A percentile compares a stretch with the other conserved stretches of the same genome.
Conservation (phyloP, 2,888 invertebrate species). For the Lottia gigantea region DNA sequence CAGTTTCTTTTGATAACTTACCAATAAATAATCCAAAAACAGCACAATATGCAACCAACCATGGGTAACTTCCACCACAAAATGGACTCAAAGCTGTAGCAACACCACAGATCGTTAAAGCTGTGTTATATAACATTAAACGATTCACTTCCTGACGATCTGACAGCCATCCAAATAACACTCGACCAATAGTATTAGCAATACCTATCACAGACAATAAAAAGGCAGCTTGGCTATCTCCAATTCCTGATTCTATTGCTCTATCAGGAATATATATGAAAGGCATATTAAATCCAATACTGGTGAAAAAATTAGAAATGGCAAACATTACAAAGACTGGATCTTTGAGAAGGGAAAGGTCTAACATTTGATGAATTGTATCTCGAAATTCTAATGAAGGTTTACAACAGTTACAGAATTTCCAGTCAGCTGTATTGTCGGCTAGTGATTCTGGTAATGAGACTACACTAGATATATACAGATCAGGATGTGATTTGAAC, state of each 20-base stretch:
- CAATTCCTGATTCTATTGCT: conserved; percentile 70
- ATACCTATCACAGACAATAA: conserved; percentile 90
- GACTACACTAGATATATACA: conserved; percentile 63
- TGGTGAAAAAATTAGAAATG: conserved; percentile 90
- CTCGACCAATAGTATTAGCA: conserved; percentile 91
- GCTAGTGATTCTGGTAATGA: conserved; percentile 50
- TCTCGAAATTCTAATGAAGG: conserved; percentile 44
- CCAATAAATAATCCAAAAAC: conserved; percentile 65
- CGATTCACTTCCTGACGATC: conserved; percentile 82
- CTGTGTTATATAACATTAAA: conserved; percentile 87
- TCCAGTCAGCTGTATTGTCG: conserved; percentile 40
- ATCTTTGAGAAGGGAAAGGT: conserved; percentile 84
- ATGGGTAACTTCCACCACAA: conserved; percentile 77
- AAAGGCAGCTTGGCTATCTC: conserved; percentile 72
- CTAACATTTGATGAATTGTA: conserved; percentile 77
- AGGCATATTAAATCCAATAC: conserved; percentile 93
- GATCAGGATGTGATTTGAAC: conserved; percentile 64
- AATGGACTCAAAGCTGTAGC: conserved; percentile 84
- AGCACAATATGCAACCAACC: conserved; percentile 80
- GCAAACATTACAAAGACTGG: conserved; percentile 89
- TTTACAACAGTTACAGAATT: conserved; percentile 22
- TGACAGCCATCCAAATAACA: conserved; percentile 71
- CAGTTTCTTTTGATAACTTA: too few species aligned
- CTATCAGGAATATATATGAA: conserved; percentile 85
- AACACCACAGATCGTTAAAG: conserved; percentile 88